Evolutionary conservation across 2,113 vertebrate species (phyloP), one percentile per base, ranked within the genome.

Genomic region (Lophura nycthemera): DNA sequence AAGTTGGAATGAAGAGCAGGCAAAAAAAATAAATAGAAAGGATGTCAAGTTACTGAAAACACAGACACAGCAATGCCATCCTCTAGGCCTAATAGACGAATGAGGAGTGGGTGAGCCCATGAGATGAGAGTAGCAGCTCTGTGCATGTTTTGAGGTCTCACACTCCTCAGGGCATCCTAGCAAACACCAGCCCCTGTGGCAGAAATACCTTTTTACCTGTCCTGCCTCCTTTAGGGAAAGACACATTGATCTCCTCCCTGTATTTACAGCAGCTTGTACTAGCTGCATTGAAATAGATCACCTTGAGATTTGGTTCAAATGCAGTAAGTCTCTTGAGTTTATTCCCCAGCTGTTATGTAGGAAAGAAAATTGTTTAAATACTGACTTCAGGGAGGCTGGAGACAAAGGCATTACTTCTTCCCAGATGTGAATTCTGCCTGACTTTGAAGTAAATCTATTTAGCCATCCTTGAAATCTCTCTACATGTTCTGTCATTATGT

Each of bases 371-470:
- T 83, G 69, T 92, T 92, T 96, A 93, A 95, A 92, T 73, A 92
- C 60, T 92, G 47, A 86, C 86, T 93, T 95, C 91, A 84, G 88
- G 94, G 90, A 88, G 89, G 91, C 76, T 85, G 70, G 86, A 95
- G 91, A 96, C 88, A 95, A 96, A 94, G 52, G 54, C 83, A 93
- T 81, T 93, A 81, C 84, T 56, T 91, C 96, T 96, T 91, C 89
- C 89, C 93, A 93, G 86, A 89, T 96, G 92, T 94, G 78, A 84
- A 95, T 96, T 95, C 93, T 95, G 79, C 66, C 77, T 92, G 83
- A 77, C 95, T 96, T 97, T 96, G 94, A 97, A 95, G 87, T 91
- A 76, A 93, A 95, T 91, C 91, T 89, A 70, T 69, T 88, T 73
- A 97, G 88, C 61, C 75, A 95, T 84, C 83, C 83, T 81, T 84